These are phyloP conservation scores for Mergus octosetaceus DNA, from an alignment of 2,797 vertebrate genomes.

Conservation along the genomic window DNA sequence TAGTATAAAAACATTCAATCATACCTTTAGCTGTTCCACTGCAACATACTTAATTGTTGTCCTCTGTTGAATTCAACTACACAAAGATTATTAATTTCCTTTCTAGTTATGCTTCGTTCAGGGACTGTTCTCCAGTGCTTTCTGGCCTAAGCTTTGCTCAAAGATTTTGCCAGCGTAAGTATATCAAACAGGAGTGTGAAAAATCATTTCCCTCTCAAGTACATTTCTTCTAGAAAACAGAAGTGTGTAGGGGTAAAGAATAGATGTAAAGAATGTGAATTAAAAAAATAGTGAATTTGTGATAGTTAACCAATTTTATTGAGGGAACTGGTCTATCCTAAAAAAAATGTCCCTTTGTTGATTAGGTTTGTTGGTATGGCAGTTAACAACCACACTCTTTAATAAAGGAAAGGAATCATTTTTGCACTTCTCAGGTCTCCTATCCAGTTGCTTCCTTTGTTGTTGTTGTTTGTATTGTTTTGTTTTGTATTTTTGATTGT, in stretches of 20 bases:
- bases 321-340: background rate
- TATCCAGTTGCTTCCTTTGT: background rate
- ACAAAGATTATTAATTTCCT: background rate
- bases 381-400: background rate
- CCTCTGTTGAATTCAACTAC: background rate
- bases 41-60: background rate
- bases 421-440: background rate
- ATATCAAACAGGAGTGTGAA: background rate
- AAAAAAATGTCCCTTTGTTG: background rate
- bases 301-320: background rate
- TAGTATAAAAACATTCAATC: background rate
- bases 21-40: background rate
- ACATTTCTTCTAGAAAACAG: background rate
- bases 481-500: background rate
- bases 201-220: background rate
- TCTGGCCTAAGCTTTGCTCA: background rate
- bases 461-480: background rate
- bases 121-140: background rate
- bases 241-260: background rate
- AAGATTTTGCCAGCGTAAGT: background rate
- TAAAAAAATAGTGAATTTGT: background rate
- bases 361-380: background rate
- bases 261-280: background rate
- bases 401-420: background rate
- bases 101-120: background rate